Evolutionary conservation across 1,140 invertebrate genomes (phyloP), one percentile per base, ranked within the genome.

Genomic region (Caenorhabditis tropicalis): DNA sequence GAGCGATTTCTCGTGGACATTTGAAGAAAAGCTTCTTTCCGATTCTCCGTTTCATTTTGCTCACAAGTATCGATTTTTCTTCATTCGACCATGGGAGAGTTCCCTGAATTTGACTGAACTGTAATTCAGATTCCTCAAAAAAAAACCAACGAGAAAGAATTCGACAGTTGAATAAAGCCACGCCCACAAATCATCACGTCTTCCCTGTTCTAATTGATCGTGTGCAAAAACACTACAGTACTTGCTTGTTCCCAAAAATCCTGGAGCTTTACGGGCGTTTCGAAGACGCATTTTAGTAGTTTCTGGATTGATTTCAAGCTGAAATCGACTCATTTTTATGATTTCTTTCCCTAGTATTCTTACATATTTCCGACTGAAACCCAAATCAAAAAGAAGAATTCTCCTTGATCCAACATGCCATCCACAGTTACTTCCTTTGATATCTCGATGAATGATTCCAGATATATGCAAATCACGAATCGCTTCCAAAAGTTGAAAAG

Each of bases 141-240:
- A 27, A 6, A 58, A 58, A 58, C 51, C 39, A 27, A 86, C 86
- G 9, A 31, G 33, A 27, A 82, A 33, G 19, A 87, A 46, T 33
- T 87, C 83, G 5, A 87, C 74, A 29, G 70, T 58, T 46, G 60
- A 65, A 48, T 87, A 87, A 12, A 87, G 84, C 80, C 82, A 87
- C 51, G 70, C 56, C 86, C 84, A 85, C 39, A 87, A 51, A 46
- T 87, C 86, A 31, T 87, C 86, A 6, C 84, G 48, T 51, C 86
- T 80, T 43, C 86, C 70, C 46, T 85, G 84, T 10, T 87, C 86
- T 16, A 27, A 12, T 19, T 81, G 39, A 24, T 81, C 53, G 27
- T 86, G 84, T 19, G 79, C 84, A 33, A 29, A 70, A 0, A 86
- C 33, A 19, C 74, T 82, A 49, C 84, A 87, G 51, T 87, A 87